These are phyloP conservation scores for Leptopilina boulardi DNA, from an alignment of 1,140 invertebrate species.

Conservation along the genomic window DNA sequence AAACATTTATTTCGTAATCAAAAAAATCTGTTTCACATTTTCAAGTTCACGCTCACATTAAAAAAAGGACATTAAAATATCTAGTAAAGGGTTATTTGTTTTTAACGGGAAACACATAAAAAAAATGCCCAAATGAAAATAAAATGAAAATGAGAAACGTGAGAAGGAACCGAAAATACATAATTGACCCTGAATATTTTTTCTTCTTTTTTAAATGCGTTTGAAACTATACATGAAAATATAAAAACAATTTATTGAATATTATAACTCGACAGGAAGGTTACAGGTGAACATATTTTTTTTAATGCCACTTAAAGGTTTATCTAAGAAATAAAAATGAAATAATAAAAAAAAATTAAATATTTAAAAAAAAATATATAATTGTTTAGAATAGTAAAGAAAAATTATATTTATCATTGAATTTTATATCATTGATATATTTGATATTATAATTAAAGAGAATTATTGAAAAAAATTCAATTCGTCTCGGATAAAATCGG, in stretches of 20 bases:
- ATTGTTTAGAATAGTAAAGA: too few relatives aligned
- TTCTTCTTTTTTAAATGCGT: background rate
- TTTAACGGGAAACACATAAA: background rate
- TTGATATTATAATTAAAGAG: background rate
- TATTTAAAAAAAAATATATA: too few relatives aligned
- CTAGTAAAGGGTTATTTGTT: background rate
- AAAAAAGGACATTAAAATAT: background rate
- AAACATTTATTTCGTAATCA: background rate
- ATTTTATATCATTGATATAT: too few relatives aligned
- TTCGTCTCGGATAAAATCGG: background rate
- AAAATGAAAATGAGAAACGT: slow-evolving; percentile 32
- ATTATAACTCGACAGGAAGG: background rate
- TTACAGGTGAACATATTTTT: slow-evolving; percentile 10
- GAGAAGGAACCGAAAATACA: background rate
- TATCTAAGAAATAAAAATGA: background rate
- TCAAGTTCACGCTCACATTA: background rate
- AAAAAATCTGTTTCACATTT: background rate
- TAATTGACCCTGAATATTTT: slow-evolving; percentile 5
- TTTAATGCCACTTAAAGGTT: slow-evolving; percentile 2
- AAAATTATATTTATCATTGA: too few relatives aligned
- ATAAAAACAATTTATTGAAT: background rate
- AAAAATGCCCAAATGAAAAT: background rate
- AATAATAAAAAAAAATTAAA: background rate
- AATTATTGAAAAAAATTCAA: background rate
- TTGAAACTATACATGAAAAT: background rate